phyloP scores from a whole-genome alignment of 2,113 vertebrate species.

The Alectura lathami region DNA sequence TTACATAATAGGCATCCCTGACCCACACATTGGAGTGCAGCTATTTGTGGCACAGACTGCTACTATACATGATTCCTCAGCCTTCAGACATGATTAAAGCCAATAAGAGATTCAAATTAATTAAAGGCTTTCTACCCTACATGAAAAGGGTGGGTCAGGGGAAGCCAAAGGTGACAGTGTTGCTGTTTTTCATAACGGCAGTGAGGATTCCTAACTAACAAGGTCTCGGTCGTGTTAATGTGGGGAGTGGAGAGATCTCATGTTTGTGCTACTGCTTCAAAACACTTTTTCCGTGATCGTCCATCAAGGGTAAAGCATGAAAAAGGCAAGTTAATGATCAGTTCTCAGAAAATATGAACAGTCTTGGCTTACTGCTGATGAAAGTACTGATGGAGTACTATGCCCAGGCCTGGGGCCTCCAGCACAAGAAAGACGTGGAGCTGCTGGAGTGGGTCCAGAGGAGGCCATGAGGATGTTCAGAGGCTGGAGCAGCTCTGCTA shows the following conservation, averaged over 20 bases:
- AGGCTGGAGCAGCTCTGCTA: no score
- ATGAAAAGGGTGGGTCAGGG: not conserved
- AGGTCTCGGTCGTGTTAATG: not conserved
- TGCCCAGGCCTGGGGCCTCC: no score
- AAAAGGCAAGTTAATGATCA: not conserved
- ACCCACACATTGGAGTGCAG: not conserved
- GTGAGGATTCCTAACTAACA: not conserved
- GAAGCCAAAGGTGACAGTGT: not conserved
- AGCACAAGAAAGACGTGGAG: no score
- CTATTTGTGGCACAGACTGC: not conserved
- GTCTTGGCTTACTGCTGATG: not conserved
- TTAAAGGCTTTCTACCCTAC: not conserved
- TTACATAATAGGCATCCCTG: not conserved
- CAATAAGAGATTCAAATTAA: not conserved
- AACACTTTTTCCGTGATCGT: not conserved
- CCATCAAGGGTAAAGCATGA: not conserved
- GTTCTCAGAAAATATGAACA: not conserved
- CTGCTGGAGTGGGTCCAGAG: no score
- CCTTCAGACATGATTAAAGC: not conserved
- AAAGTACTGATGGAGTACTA: no score
- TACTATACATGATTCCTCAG: not conserved
- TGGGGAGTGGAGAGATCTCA: not conserved
- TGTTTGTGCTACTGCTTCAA: not conserved
- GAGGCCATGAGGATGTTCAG: no score
- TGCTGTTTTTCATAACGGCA: not conserved